phyloP scores from a whole-genome alignment of 1,140 invertebrate species.

The Trichogramma pretiosum region DNA sequence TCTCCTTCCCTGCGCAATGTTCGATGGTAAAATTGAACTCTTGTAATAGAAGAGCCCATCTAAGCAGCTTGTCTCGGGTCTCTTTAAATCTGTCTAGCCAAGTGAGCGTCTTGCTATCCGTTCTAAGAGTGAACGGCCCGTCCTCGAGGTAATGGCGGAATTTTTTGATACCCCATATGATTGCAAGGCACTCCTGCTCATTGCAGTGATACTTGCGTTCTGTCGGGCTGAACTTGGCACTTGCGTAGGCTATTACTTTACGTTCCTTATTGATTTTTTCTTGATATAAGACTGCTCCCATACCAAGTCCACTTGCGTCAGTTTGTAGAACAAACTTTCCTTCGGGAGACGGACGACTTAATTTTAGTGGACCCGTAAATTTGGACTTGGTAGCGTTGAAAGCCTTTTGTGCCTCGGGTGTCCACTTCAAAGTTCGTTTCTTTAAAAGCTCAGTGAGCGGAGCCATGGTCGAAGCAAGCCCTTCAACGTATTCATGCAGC shows the following conservation, averaged over 20 bases:
- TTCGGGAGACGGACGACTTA: too few species aligned
- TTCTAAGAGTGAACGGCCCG: not conserved
- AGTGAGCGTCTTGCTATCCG: too few species aligned
- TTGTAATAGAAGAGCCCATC: not conserved
- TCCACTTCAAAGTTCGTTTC: too few species aligned
- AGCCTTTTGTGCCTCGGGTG: not conserved
- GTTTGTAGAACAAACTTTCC: conserved; percentile 7
- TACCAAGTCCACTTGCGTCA: conserved; percentile 6
- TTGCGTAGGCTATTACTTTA: too few species aligned
- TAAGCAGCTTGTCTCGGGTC: not conserved
- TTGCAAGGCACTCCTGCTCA: too few species aligned
- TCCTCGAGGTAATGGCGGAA: conserved; percentile 8
- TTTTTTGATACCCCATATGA: too few species aligned
- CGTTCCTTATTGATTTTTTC: not conserved
- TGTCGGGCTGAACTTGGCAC: not conserved
- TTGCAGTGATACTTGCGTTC: too few species aligned
- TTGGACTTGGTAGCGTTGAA: not conserved
- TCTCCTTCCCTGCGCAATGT: not conserved
- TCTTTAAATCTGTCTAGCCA: not conserved
- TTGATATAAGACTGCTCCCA: conserved; percentile 6
- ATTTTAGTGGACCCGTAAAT: conserved; percentile 1
- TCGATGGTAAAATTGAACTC: not conserved
- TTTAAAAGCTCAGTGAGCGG: not conserved
- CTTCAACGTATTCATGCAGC: conserved; percentile 13
- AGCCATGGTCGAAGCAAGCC: not conserved